Conservation (phyloP, 2,113 vertebrate species). For the Triplophysa tibetana region DNA sequence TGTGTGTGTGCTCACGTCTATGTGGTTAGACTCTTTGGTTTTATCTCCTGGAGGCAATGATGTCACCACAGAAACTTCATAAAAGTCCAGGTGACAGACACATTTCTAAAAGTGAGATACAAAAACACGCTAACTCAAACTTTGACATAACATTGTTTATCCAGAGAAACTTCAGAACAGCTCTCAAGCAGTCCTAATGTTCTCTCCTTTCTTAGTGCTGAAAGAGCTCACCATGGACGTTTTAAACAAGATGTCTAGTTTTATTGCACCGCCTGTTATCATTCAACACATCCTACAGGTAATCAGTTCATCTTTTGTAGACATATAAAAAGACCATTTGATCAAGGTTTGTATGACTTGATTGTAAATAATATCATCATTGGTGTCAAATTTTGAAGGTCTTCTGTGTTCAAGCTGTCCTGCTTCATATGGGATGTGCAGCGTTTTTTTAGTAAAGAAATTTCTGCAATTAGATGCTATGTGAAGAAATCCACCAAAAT, state of each 20-base stretch:
- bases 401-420: too few relatives aligned
- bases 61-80: constrained; percentile 88
- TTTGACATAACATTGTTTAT: not conserved
- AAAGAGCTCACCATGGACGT: constrained; percentile 95
- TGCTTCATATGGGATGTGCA: too few relatives aligned
- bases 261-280: constrained; percentile 91
- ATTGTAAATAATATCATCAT: too few relatives aligned
- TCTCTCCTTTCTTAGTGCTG: constrained; percentile 74
- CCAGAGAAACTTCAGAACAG: not conserved
- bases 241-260: constrained; percentile 92
- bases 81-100: constrained; percentile 65
- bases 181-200: not conserved
- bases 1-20: not conserved
- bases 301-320: constrained; percentile 40
- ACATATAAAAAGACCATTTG: too few relatives aligned
- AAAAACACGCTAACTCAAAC: constrained; percentile 3
- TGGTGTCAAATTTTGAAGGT: too few relatives aligned
- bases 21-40: constrained; percentile 87
- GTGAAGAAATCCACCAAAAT: too few relatives aligned
- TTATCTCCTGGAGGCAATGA: constrained; percentile 91
- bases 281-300: constrained; percentile 95
- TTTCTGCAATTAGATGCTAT: too few relatives aligned
- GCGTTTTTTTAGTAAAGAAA: too few relatives aligned
- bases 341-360: too few relatives aligned
- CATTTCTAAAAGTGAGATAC: constrained; percentile 79